Percentiles rank a stretch among this genome's conserved stretches.
These are phyloP conservation scores for Hemithea aestivaria DNA, from an alignment of 2,888 invertebrate genomes.

Conservation along the genomic window DNA sequence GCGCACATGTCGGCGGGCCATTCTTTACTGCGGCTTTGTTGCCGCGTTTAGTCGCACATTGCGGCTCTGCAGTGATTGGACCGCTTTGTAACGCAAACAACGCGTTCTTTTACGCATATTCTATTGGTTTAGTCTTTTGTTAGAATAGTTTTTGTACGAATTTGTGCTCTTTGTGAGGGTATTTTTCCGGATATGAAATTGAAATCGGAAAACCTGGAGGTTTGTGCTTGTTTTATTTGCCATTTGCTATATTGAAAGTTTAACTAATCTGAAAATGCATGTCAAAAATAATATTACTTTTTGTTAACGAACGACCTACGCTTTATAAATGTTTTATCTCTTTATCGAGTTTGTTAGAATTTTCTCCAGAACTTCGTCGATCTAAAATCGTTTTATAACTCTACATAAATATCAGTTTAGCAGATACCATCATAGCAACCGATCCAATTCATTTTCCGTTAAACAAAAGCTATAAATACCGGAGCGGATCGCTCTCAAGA, in stretches of 20 bases:
- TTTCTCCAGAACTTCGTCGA: no score
- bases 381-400: neutral
- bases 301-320: no score
- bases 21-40: conserved; percentile 69
- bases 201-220: conserved; percentile 11
- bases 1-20: conserved; percentile 71
- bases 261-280: no score
- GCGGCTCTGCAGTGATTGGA: conserved; percentile 65
- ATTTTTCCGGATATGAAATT: conserved; percentile 37
- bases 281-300: no score
- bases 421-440: no score
- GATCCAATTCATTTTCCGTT: no score
- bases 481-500: no score
- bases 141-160: conserved; percentile 36
- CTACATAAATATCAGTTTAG: neutral
- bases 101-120: conserved; percentile 33
- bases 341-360: no score
- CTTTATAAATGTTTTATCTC: no score
- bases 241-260: neutral
- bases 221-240: conserved; percentile 1
- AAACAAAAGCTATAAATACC: no score
- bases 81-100: conserved; percentile 63
- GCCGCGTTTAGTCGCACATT: conserved; percentile 67
- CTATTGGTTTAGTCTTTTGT: conserved; percentile 47
- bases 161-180: conserved; percentile 21